Base-by-base conservation (phyloP, 2,888 invertebrate species). In the Pseudococcus viburni region DNA sequence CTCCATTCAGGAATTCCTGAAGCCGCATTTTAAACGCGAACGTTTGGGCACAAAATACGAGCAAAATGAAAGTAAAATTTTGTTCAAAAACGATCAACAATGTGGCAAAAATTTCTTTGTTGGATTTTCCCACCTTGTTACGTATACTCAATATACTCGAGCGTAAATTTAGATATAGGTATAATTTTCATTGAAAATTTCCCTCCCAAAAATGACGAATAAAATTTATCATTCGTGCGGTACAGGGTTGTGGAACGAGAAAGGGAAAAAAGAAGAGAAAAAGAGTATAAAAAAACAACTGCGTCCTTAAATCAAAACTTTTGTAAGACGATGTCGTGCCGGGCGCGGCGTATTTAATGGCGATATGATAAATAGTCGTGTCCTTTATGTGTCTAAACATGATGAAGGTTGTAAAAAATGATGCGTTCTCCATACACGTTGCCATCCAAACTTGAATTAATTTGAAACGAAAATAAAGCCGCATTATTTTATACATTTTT, bases 391-490 rank as follows among this genome's bases (percentile, higher is more conserved):
- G 80, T 80, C 80, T 80, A 42, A 42, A 80, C 42, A 80, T 80
- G 80, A 80, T 80, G 80, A 80, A 80, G 80, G 80, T 80, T 80
- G 80, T 80, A 80, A 80, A 80, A 80, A 80, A 80, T 80, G 80
- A 80, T 80, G 80, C 42, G 80, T 80, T 80, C 19, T 42, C 42
- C 80, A 42, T 42, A 42, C 80, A 80, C 80, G 39, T 42, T 42
- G 80, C 42, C 80, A 42, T 80, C 80, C 39, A 80, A 80, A 80
- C 42, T 42, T 80, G 80, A 39, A 80, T 80, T 80, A 80, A 26
- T 80, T 73, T 42, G 42, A 80, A 80, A 42, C 39, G 80, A 80
- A 73, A 73, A 73, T 73, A 73, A 33, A 73, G 68, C 68, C 80
- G 42, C 80, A 8, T 80, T 73, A 73, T 73, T 80, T 80, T 80